Conservation (phyloP, 2,888 invertebrate species). For the Acleris cristana region DNA sequence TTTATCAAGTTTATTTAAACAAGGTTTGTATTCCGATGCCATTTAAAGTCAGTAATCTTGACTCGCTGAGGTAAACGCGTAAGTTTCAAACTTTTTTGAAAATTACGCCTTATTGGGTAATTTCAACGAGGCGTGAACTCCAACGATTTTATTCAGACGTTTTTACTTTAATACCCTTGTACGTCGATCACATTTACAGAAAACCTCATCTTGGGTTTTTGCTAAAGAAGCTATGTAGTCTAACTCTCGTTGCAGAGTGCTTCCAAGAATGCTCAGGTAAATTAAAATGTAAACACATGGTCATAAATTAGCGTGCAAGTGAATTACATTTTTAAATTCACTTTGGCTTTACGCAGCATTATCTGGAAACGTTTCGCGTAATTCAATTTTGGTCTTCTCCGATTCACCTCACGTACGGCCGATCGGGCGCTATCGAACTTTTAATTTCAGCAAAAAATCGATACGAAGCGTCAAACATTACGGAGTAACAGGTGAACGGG, state of each 20-base stretch:
- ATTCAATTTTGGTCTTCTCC: conserved; percentile 37
- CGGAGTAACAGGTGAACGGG: conserved; percentile 72
- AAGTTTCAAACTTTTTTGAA: conserved; percentile 14
- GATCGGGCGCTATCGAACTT: conserved; percentile 69
- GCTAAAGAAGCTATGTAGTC: neutral
- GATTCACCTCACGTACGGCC: conserved; percentile 62
- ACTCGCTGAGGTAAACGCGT: conserved; percentile 15
- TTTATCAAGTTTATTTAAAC: conserved; percentile 72
- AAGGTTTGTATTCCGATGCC: conserved; percentile 53
- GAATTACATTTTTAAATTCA: conserved; percentile 36
- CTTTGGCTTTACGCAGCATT: conserved; percentile 31
- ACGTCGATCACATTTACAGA: neutral
- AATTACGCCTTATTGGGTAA: conserved; percentile 19
- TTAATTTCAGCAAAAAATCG: conserved; percentile 75
- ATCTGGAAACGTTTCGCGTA: conserved; percentile 37
- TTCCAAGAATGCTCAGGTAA: conserved; percentile 25
- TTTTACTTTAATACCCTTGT: neutral
- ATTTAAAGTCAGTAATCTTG: conserved; percentile 50
- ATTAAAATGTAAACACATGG: conserved; percentile 39
- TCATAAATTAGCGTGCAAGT: conserved; percentile 34
- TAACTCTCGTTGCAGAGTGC: neutral
- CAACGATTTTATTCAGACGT: neutral
- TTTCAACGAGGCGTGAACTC: neutral
- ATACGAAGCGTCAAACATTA: conserved; percentile 64
- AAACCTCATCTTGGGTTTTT: neutral